Conservation (phyloP, 2,113 vertebrate genomes). For the Paradoxurus hermaphroditus region DNA sequence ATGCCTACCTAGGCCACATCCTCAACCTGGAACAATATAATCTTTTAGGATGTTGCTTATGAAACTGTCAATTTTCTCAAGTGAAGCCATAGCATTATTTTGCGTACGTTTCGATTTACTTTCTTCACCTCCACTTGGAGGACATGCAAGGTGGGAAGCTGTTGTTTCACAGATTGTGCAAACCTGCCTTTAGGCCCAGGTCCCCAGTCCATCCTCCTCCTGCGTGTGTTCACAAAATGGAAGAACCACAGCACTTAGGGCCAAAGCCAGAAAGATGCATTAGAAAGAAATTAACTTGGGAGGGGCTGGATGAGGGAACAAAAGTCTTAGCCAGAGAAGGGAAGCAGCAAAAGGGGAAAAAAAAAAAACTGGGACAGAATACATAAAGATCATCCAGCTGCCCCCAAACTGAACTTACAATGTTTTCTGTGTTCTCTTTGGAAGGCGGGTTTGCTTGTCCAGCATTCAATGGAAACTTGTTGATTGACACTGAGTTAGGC, state of each 20-base stretch:
- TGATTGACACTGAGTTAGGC: constrained; percentile 66
- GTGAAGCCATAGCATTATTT: neutral
- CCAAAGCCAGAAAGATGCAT: constrained; percentile 8
- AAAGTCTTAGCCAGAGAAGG: constrained; percentile 26
- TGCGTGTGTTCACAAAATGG: neutral
- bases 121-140: neutral
- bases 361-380: constrained; percentile 1
- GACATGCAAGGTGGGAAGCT: neutral
- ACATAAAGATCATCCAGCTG: constrained; percentile 66
- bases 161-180: neutral
- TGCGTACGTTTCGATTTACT: neutral
- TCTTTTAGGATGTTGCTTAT: neutral
- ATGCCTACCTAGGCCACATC: neutral
- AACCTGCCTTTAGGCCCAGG: neutral
- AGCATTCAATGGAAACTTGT: constrained; percentile 72
- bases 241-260: neutral
- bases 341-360: neutral
- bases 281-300: constrained; percentile 60
- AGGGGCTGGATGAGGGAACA: constrained; percentile 37
- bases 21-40: neutral
- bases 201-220: neutral
- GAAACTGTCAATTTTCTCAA: neutral
- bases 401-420: constrained; percentile 67
- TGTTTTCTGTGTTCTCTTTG: constrained; percentile 71
- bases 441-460: constrained; percentile 49